Evolutionary conservation across 2,888 invertebrate genomes (phyloP).

Genomic region (Eupithecia subfuscata): DNA sequence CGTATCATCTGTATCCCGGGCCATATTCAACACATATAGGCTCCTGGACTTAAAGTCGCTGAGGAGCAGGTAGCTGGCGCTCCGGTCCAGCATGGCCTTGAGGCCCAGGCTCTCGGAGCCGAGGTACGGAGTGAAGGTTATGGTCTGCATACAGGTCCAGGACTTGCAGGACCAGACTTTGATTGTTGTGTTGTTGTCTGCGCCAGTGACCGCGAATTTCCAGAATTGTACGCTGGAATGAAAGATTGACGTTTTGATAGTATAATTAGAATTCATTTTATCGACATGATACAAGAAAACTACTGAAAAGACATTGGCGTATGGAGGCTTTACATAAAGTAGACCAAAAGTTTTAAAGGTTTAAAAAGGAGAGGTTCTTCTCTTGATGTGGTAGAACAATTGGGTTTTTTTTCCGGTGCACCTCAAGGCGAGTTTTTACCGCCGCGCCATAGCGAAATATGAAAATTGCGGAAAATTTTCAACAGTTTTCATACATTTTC

Average conservation of each 20-base stretch:
- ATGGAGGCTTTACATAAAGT: too few relatives aligned
- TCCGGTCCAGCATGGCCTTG: constrained; percentile 92
- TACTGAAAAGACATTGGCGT: too few relatives aligned
- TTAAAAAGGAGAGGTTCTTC: too few relatives aligned
- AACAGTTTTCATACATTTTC: too few relatives aligned
- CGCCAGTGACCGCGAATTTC: constrained; percentile 97
- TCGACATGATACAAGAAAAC: too few relatives aligned
- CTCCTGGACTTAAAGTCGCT: constrained; percentile 94
- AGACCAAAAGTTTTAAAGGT: too few relatives aligned
- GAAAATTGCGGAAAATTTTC: too few relatives aligned
- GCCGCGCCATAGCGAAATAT: too few relatives aligned
- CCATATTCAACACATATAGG: constrained; percentile 91
- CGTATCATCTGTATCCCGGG: constrained; percentile 76
- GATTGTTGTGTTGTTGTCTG: constrained; percentile 94
- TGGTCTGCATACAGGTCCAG: constrained; percentile 97
- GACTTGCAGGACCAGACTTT: constrained; percentile 98
- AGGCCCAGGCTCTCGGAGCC: constrained; percentile 75
- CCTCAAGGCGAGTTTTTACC: too few relatives aligned
- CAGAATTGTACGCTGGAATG: constrained; percentile 88
- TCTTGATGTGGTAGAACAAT: too few relatives aligned
- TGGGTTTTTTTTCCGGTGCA: too few relatives aligned
- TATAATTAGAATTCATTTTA: not conserved
- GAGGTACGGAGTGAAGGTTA: constrained; percentile 86
- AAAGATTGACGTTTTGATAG: not conserved
- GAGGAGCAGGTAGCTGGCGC: constrained; percentile 93